These are phyloP conservation scores for Dendrocincla tyrannina DNA, from an alignment of 2,797 vertebrate species.

Conservation along the genomic window DNA sequence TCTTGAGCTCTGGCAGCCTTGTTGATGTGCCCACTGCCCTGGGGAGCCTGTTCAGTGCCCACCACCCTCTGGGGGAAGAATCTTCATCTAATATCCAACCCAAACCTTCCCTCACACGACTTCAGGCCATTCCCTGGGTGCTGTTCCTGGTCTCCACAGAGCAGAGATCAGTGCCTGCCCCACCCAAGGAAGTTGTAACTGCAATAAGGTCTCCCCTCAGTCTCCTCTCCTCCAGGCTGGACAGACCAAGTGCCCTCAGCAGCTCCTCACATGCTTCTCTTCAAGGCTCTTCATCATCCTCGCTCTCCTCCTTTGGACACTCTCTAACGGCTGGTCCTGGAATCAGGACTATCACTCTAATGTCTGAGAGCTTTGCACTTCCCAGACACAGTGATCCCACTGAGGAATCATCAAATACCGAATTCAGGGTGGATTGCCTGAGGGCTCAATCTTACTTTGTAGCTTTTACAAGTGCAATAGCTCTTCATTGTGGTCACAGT, in stretches of 20 bases:
- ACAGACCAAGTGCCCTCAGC: not conserved
- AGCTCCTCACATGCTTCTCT: not conserved
- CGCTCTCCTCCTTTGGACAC: not conserved
- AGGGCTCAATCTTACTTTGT: not conserved
- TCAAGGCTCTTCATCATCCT: not conserved
- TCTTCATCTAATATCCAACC: not conserved
- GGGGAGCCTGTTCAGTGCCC: not conserved
- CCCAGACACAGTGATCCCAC: not conserved
- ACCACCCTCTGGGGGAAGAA: not conserved
- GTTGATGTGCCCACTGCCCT: not conserved
- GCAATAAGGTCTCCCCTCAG: not conserved
- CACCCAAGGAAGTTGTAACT: not conserved
- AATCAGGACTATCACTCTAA: not conserved
- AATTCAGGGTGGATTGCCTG: not conserved
- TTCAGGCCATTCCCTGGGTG: not conserved
- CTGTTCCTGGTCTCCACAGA: not conserved
- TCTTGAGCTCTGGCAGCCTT: not conserved
- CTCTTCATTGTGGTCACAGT: not conserved
- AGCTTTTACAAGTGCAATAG: not conserved
- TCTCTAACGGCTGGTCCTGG: not conserved
- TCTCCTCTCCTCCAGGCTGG: not conserved
- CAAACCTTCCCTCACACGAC: not conserved
- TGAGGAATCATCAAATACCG: not conserved
- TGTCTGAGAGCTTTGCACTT: not conserved
- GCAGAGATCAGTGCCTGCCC: not conserved